Conservation (phyloP, 1,140 invertebrate species). For the Thaumatotibia leucotreta region DNA sequence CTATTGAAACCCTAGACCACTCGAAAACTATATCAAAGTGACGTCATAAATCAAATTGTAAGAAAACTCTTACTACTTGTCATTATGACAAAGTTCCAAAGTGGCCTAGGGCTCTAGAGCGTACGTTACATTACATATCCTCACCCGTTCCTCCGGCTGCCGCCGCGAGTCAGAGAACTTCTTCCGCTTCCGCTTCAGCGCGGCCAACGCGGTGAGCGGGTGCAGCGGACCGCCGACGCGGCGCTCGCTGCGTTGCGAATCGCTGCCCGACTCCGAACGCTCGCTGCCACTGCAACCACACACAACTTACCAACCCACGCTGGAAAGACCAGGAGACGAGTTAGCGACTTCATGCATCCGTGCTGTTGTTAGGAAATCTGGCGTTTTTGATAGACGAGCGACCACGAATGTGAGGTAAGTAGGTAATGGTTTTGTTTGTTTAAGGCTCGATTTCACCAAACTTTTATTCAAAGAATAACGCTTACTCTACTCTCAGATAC, state of each 20-base stretch:
- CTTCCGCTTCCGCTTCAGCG: conserved; percentile 85
- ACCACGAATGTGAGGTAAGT: too few species aligned
- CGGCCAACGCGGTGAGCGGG: conserved; percentile 79
- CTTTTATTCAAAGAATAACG: too few species aligned
- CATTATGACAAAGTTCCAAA: too few species aligned
- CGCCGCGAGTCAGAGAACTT: conserved; percentile 87
- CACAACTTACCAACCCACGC: background rate
- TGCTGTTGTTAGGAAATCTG: background rate
- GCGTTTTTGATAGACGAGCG: background rate
- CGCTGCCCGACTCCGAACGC: conserved; percentile 59
- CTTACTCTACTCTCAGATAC: too few species aligned
- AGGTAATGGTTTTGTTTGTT: too few species aligned
- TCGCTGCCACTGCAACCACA: conserved; percentile 51
- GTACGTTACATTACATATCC: background rate
- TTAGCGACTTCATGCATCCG: background rate
- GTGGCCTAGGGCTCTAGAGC: too few species aligned
- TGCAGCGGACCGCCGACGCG: conserved; percentile 48
- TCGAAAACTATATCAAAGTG: too few species aligned
- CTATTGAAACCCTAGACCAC: too few species aligned
- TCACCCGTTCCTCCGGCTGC: conserved; percentile 59
- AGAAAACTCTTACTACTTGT: too few species aligned
- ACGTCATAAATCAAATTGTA: too few species aligned
- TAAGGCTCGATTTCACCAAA: too few species aligned
- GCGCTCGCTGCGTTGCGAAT: conserved; percentile 61
- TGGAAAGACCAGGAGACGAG: conserved; percentile 15